A percentile compares a stretch with the other conserved stretches of the same genome.
Conservation (phyloP, 2,797 vertebrate species). For the Poeciliopsis paucimaculata region DNA sequence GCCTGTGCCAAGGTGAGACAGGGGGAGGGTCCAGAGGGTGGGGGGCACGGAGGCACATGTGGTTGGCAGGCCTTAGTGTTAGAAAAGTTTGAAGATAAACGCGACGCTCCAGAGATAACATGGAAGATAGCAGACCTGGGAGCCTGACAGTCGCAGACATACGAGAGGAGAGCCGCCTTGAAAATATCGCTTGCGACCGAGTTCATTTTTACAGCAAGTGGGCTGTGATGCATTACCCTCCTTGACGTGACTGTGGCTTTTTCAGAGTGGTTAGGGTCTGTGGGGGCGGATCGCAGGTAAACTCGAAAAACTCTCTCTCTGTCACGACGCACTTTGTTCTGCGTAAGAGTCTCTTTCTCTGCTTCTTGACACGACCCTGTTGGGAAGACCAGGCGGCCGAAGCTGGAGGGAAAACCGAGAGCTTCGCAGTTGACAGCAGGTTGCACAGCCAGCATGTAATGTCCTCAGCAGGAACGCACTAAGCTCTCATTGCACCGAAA, state of each 20-base stretch:
- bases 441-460: slow-evolving; percentile 40
- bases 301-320: slow-evolving; percentile 58
- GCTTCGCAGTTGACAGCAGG: slow-evolving; percentile 41
- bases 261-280: slow-evolving; percentile 41
- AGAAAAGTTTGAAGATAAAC: slow-evolving; percentile 49
- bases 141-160: slow-evolving; percentile 22
- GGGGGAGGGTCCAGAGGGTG: too few relatives aligned
- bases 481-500: slow-evolving; percentile 31
- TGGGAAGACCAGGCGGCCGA: slow-evolving; percentile 27
- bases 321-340: slow-evolving; percentile 45
- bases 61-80: slow-evolving; percentile 41
- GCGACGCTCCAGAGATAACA: slow-evolving; percentile 34
- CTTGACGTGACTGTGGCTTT: slow-evolving; percentile 25
- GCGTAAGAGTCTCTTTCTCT: slow-evolving; percentile 38
- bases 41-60: slow-evolving; percentile 19
- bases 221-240: slow-evolving; percentile 16
- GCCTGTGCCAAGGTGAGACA: slow-evolving; percentile 93
- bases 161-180: slow-evolving; percentile 11
- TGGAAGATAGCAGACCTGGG: slow-evolving; percentile 25
- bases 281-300: slow-evolving; percentile 64
- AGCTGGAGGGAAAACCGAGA: slow-evolving; percentile 43
- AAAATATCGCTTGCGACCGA: slow-evolving; percentile 39
- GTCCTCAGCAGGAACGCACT: slow-evolving; percentile 18
- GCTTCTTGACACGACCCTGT: slow-evolving; percentile 47
- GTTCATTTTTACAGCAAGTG: slow-evolving; percentile 20